Evolutionary conservation across 2,888 invertebrate species (phyloP), one percentile per base, ranked within the genome.

Genomic region (Torymus auratus): DNA sequence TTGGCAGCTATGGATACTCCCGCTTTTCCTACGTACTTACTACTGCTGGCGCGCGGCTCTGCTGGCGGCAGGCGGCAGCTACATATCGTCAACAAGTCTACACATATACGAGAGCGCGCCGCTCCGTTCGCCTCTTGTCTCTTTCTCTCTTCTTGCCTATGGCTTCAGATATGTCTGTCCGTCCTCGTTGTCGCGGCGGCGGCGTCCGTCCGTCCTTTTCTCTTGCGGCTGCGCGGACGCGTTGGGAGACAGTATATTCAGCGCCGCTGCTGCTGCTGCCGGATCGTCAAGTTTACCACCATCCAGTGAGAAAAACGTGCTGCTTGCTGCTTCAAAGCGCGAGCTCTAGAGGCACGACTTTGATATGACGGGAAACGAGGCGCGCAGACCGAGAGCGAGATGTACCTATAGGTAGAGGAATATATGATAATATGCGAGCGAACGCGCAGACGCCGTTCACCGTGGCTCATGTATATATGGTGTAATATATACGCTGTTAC

Each of bases 371-470:
- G 41, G 41, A 41, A 41, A 41, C 41, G 41, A 41, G 7, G 41
- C 41, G 41, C 7, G 41, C 41, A 41, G 41, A 41, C 7, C 7
- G 41, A 5, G 41, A 41, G 41, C 41, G 41, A 41, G 41, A 41
- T 41, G 7, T 41, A 41, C 28, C 28, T 28, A 28, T 28, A 28
- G 3, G 28, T 41, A 41, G 41, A 41, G 7, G 41, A 7, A 41
- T 41, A 41, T 41, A 41, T 41, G 41, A 41, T 41, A 41, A 41
- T 41, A 41, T 41, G 41, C 41, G 41, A 41, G 41, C 41, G 41
- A 41, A 41, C 17, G 58, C 72, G 67, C 72, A 64, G 71, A 78
- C 78, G 60, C 60, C 60, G 67, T 70, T 70, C 62, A 56, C 68
- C 67, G 60, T 55, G 15, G 17, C 14, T 17, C 41, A 2, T 41